Evolutionary conservation across 1,140 invertebrate genomes (phyloP), one percentile per base, ranked within the genome.

Genomic region (Macrosteles quadrilineatus): DNA sequence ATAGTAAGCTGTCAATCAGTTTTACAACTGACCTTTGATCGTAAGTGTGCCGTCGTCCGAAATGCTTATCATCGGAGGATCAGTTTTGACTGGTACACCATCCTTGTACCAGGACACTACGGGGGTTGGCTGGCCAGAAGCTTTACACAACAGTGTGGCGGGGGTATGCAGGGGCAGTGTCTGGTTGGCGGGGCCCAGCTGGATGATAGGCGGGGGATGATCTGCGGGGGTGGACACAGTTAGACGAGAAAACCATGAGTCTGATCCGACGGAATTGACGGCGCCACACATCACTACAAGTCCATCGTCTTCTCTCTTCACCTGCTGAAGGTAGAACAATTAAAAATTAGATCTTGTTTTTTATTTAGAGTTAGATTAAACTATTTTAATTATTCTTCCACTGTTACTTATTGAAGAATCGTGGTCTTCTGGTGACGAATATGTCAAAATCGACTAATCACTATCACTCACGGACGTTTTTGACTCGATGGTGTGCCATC

Each of bases 101-200:
- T 92, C 90, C 74, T 88, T 90, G 81, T 94, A 95, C 93, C 94
- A 95, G 1, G 90, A 89, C 70, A 95, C 91, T 19, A 89, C 85
- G 19, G 93, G 91, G 75, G 86, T 85, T 47, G 92, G 92, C 76
- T 85, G 84, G 11, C 93, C 93, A 47, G 87, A 86, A 0, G 90
- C 90, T 75, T 86, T 85, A 74, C 94, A 96, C 21, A 88, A 87
- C 69, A 96, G 83, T 73, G 88, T 85, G 17, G 91, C 93, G 67
- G 90, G 82, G 64, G 88, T 88, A 79, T 90, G 86, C 69, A 90
- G 83, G 63, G 90, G 90, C 76, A 90, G 83, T 4, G 95, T 98
- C 86, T 97, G 95, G 83, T 97, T 97, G 72, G 91, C 88, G 29
- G 95, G 94, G 3, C 94, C 94, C 67, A 90, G 83, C 72, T 88